A percentile compares a stretch with the other conserved stretches of the same genome.
Conservation (phyloP, 2,888 invertebrate species). For the Drosophila rellima region DNA sequence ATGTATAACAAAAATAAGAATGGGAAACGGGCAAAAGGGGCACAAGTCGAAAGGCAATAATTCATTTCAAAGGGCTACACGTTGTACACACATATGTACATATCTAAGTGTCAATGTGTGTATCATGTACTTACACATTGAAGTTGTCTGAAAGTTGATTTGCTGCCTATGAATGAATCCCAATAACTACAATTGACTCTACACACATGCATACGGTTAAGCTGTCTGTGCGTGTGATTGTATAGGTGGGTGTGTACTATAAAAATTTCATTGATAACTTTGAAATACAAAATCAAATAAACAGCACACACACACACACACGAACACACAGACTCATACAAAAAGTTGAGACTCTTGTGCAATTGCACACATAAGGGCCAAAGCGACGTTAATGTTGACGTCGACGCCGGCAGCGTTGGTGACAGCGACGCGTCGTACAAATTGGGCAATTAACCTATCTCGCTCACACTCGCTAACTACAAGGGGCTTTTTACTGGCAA, state of each 20-base stretch:
- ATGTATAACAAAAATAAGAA: constrained; percentile 19
- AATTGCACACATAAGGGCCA: constrained; percentile 44
- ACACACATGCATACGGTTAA: constrained; percentile 14
- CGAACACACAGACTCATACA: constrained; percentile 10
- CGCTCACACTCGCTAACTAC: constrained; percentile 22
- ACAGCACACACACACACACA: constrained; percentile 24
- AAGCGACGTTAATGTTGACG: constrained; percentile 11
- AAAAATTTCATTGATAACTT: constrained; percentile 77
- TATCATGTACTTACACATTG: not conserved
- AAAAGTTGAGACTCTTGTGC: constrained; percentile 44
- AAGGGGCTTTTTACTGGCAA: constrained; percentile 11
- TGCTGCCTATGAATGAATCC: constrained; percentile 61
- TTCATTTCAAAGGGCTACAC: constrained; percentile 31
- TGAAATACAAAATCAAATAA: constrained; percentile 65
- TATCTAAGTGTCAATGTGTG: not conserved
- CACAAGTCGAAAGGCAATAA: constrained; percentile 42
- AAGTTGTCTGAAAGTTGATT: constrained; percentile 14
- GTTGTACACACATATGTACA: not conserved
- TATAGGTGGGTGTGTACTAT: constrained; percentile 35
- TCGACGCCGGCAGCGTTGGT: constrained; percentile 6
- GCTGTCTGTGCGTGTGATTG: constrained; percentile 1
- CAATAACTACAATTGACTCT: constrained; percentile 49
- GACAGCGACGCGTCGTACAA: constrained; percentile 15
- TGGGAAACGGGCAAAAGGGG: constrained; percentile 13
- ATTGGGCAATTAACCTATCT: constrained; percentile 46